Evolutionary conservation across 2,797 vertebrate species (phyloP).

Genomic region (Arnoldichthys spilopterus): DNA sequence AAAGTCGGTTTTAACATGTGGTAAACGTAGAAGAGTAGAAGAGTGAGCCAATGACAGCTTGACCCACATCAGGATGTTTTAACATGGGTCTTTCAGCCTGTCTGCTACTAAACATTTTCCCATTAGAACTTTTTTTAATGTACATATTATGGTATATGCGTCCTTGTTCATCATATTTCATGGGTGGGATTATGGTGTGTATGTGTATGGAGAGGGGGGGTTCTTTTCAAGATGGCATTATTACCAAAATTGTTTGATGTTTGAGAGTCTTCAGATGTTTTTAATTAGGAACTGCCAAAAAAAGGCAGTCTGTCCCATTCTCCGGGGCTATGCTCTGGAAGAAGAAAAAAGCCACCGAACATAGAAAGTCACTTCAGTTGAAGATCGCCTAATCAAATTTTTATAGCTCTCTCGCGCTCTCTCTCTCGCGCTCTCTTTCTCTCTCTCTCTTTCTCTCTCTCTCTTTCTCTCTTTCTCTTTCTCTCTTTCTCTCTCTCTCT

Average conservation of each 20-base stretch:
- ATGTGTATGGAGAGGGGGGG: constrained; percentile 25
- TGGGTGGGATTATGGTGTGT: constrained; percentile 18
- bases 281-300: constrained; percentile 88
- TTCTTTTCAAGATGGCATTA: constrained; percentile 59
- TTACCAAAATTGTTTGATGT: constrained; percentile 80
- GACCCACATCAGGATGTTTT: constrained; percentile 10
- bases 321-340: constrained; percentile 74
- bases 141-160: no score
- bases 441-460: no score
- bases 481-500: no score
- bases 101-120: constrained; percentile 5
- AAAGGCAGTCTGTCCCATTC: constrained; percentile 82
- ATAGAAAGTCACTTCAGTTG: constrained; percentile 78
- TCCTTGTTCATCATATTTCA: no score
- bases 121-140: background rate
- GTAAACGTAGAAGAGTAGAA: background rate
- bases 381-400: constrained; percentile 78
- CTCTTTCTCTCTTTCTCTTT: no score
- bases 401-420: constrained; percentile 62
- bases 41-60: constrained; percentile 37
- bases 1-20: background rate
- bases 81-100: constrained; percentile 10
- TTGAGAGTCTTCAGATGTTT: constrained; percentile 90
- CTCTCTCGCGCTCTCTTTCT: no score
- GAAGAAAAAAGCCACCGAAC: constrained; percentile 64